Evolutionary conservation across 2,797 vertebrate genomes (phyloP).

Genomic region (Acipenser transmontanus): DNA sequence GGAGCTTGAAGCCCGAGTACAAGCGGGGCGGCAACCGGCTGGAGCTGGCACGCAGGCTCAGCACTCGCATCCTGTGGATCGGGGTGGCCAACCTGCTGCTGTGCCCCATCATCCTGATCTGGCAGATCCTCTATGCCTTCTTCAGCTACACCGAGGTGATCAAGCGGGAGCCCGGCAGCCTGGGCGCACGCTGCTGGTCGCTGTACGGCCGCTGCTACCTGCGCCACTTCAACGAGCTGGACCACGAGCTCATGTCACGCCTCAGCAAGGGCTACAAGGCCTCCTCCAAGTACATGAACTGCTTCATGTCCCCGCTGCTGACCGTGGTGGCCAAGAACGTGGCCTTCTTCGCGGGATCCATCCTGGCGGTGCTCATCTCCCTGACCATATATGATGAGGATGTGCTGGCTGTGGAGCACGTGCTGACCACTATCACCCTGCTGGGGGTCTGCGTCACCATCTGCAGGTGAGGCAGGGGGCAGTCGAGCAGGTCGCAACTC

Average conservation of each 20-base stretch:
- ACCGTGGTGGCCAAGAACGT: constrained; percentile 93
- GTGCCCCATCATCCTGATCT: constrained; percentile 93
- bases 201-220: constrained; percentile 94
- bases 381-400: constrained; percentile 97
- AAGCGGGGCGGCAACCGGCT: constrained; percentile 87
- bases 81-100: constrained; percentile 92
- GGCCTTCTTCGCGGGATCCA: constrained; percentile 92
- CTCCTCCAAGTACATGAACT: constrained; percentile 98
- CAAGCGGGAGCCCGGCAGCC: constrained; percentile 89
- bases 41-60: constrained; percentile 86
- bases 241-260: constrained; percentile 92
- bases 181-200: constrained; percentile 96
- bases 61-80: constrained; percentile 92
- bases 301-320: constrained; percentile 88
- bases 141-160: constrained; percentile 97
- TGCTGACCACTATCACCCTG: constrained; percentile 88
- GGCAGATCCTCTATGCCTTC: constrained; percentile 97
- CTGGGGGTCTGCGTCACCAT: constrained; percentile 88
- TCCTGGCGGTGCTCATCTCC: constrained; percentile 92
- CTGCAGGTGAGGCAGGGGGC: constrained; percentile 72
- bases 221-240: constrained; percentile 94
- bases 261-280: constrained; percentile 95
- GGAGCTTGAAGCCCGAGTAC: too few species aligned
- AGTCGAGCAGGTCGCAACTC: too few species aligned
- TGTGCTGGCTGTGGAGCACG: constrained; percentile 87